A percentile compares a stretch with the other conserved stretches of the same genome.
Conservation (phyloP, 2,888 invertebrate genomes). For the Drosophila nr. medialis region DNA sequence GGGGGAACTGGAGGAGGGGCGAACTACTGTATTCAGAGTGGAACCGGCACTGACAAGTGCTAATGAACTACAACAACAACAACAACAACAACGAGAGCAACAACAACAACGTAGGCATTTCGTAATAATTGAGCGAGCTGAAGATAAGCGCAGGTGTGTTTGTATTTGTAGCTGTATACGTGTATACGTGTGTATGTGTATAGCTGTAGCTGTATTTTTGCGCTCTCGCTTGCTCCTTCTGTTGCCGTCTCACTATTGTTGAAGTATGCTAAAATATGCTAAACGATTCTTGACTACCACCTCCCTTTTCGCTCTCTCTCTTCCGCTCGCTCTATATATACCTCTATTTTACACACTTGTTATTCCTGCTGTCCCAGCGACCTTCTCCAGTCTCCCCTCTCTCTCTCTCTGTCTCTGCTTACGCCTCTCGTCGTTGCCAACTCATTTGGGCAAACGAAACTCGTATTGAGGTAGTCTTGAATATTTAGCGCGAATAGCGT, state of each 20-base stretch:
- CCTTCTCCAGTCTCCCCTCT: conserved; percentile 8
- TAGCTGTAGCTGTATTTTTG: conserved; percentile 2
- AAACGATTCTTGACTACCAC: conserved; percentile 61
- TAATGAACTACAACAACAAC: conserved; percentile 67
- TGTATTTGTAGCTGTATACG: conserved; percentile 5
- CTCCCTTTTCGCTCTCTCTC: conserved; percentile 5
- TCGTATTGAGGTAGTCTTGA: conserved; percentile 79
- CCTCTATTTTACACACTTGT: conserved; percentile 32
- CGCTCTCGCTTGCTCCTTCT: conserved; percentile 1
- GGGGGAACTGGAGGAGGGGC: neutral
- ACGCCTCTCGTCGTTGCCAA: neutral
- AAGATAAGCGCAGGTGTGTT: conserved; percentile 45
- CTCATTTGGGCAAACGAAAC: conserved; percentile 76
- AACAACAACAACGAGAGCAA: conserved; percentile 21
- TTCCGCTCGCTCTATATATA: conserved; percentile 7
- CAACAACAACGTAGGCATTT: conserved; percentile 38
- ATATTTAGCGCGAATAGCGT: conserved; percentile 50
- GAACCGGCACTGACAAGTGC: conserved; percentile 69
- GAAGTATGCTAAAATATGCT: conserved; percentile 73
- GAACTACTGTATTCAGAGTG: conserved; percentile 52
- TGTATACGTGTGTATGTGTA: neutral
- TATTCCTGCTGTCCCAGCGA: conserved; percentile 35
- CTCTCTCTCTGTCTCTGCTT: neutral
- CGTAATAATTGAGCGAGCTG: conserved; percentile 68
- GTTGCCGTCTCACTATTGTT: conserved; percentile 40